Evolutionary conservation across 92 coral and sea anemone genomes (phyloP).

Genomic region (Chrysogorgia sp.): DNA sequence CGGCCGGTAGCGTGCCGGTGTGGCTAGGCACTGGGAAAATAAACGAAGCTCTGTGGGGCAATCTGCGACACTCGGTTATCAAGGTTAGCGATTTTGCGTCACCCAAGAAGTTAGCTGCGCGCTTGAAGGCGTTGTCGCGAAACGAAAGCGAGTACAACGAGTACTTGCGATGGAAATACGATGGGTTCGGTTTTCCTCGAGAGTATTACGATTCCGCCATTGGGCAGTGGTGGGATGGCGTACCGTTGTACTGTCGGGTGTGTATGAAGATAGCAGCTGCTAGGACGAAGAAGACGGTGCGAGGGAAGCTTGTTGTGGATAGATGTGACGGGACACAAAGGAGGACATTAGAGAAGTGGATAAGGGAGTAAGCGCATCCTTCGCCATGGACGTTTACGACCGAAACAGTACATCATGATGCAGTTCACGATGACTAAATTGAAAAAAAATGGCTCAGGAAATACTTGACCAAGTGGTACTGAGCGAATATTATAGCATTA

Average conservation of each 20-base stretch:
- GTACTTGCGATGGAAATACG: slow-evolving; percentile 93
- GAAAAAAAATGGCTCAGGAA: too few species aligned
- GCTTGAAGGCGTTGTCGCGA: slow-evolving; percentile 61
- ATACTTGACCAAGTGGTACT: too few species aligned
- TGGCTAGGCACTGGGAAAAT: slow-evolving; percentile 96
- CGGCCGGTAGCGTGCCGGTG: slow-evolving; percentile 91
- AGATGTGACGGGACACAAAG: slow-evolving; percentile 51
- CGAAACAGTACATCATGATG: too few species aligned
- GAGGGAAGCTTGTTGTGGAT: too few species aligned
- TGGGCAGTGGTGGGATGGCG: slow-evolving; percentile 94
- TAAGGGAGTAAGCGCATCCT: background rate
- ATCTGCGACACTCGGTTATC: slow-evolving; percentile 77
- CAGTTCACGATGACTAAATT: too few species aligned
- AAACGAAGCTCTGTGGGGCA: slow-evolving; percentile 83
- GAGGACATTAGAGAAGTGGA: slow-evolving; percentile 11
- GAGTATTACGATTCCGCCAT: slow-evolving; percentile 79
- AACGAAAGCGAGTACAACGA: slow-evolving; percentile 87
- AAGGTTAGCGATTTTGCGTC: slow-evolving; percentile 86
- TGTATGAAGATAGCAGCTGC: slow-evolving; percentile 93
- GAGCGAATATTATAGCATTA: too few species aligned
- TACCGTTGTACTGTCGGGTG: slow-evolving; percentile 93
- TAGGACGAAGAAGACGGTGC: slow-evolving; percentile 82
- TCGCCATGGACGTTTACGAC: too few species aligned
- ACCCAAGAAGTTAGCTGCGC: slow-evolving; percentile 82
- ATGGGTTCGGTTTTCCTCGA: slow-evolving; percentile 67